phyloP scores from a whole-genome alignment of 2,113 vertebrate species.

The Psammodynastes pulverulentus region DNA sequence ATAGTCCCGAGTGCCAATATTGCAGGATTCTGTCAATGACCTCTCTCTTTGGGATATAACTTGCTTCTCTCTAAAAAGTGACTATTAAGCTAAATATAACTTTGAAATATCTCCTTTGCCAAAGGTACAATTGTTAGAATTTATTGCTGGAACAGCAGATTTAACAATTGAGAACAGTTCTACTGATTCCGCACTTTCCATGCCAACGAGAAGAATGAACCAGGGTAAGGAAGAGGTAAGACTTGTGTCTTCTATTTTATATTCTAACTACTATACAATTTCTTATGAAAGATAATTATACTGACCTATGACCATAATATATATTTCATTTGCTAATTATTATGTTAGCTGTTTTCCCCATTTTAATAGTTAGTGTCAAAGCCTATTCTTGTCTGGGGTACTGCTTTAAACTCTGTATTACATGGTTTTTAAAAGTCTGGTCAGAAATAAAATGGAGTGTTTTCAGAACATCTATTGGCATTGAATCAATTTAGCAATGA shows the following conservation, averaged over 20 bases:
- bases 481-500: neutral
- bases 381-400: neutral
- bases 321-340: neutral
- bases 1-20: neutral
- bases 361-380: neutral
- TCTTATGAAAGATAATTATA: neutral
- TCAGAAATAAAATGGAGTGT: neutral
- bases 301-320: neutral
- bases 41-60: neutral
- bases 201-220: slow-evolving; percentile 52
- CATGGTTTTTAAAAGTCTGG: neutral
- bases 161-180: slow-evolving; percentile 37
- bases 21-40: too few relatives aligned
- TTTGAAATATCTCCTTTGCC: slow-evolving; percentile 15
- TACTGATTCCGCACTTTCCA: slow-evolving; percentile 49
- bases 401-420: neutral
- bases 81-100: neutral
- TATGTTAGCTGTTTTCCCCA: neutral
- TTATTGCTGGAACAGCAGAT: slow-evolving; percentile 71
- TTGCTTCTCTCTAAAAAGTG: neutral
- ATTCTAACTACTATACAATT: neutral
- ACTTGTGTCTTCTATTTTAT: neutral
- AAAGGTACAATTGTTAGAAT: slow-evolving; percentile 81
- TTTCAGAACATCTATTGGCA: neutral
- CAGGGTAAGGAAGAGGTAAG: slow-evolving; percentile 66